Percentiles rank a stretch among this genome's conserved stretches.
phyloP scores from a whole-genome alignment of 2,888 invertebrate species.

The Agrotis puta region DNA sequence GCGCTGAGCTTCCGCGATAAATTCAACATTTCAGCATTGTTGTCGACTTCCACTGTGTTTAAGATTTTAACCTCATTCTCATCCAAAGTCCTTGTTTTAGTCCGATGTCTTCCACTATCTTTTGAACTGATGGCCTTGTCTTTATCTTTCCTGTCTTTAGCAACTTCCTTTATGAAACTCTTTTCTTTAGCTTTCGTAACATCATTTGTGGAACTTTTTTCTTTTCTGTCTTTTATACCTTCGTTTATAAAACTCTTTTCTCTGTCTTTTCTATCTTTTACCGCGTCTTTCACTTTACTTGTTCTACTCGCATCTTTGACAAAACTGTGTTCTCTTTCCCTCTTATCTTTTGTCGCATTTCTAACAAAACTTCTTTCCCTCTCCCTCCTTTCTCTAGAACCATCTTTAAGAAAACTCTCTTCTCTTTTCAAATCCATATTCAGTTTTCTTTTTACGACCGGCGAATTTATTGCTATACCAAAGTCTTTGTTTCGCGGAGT shows the following conservation, averaged over 20 bases:
- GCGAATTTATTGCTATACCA: constrained; percentile 84
- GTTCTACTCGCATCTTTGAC: constrained; percentile 12
- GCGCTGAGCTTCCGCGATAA: constrained; percentile 77
- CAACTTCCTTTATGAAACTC: constrained; percentile 45
- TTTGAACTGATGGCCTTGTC: constrained; percentile 34
- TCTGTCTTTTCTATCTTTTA: constrained; percentile 18
- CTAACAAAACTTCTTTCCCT: constrained; percentile 13
- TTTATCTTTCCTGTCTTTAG: constrained; percentile 52
- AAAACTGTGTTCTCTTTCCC: constrained; percentile 49
- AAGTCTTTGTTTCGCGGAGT: constrained; percentile 61
- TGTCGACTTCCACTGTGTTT: constrained; percentile 77
- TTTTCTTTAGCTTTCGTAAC: constrained; percentile 47
- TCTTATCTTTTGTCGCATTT: constrained; percentile 19
- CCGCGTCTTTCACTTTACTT: background rate
- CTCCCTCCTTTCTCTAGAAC: background rate
- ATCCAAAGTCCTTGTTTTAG: constrained; percentile 85
- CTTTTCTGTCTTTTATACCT: constrained; percentile 38
- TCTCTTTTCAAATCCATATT: constrained; percentile 61
- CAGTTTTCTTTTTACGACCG: constrained; percentile 74
- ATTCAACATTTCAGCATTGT: constrained; percentile 83
- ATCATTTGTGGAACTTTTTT: constrained; percentile 35
- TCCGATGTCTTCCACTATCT: constrained; percentile 73
- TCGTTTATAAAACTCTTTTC: constrained; percentile 35
- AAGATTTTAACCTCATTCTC: constrained; percentile 85
- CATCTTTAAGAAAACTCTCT: constrained; percentile 48